Base-by-base conservation (phyloP, 2,888 invertebrate genomes). In the Caenorhabditis uteleia region DNA sequence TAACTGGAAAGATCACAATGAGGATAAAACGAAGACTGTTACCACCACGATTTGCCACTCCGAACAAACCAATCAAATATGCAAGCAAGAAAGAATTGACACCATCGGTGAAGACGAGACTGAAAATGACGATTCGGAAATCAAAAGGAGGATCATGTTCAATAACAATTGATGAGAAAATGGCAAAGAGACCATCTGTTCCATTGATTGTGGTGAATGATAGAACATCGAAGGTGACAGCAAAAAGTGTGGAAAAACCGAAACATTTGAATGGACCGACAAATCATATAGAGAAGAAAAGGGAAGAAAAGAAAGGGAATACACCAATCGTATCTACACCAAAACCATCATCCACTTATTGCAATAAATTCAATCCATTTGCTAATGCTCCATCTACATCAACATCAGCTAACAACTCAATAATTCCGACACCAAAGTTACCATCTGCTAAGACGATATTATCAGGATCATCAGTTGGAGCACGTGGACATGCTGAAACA, bases 341-440 rank as follows among this genome's bases (percentile, higher is more conserved):
- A 53, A 57, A 21, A 53, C 20, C 34, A 59, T 47, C n/a, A 23
- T 18, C 31, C 23, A 26, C 44, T 3, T 62, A 39, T 21, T 31
- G 23, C 7, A 56, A 56, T 46, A 20, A 34, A 3, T 62, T 62
- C 51, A 62, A 62, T 16, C 56, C 56, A 10, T 56, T 54, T n/a
- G 60, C 60, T 4, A 16, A 27, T 8, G 29, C 21, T 8, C 27
- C 43, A 2, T 43, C 43, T 16, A 27, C 43, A 5, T 18, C 29
- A 7, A 43, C 43, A 27, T 7, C 14, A 29, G 14, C 31, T 29
- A 29, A 29, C 31, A 29, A n/a, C n/a, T n/a, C n/a, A n/a, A n/a
- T n/a, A n/a, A n/a, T n/a, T n/a, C 16, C n/a, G 45, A 20, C 45
- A 29, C n/a, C 27, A 26, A 36, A 25, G 27, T 18, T 38, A 18